phyloP scores from a whole-genome alignment of 2,888 invertebrate species.

The Euzophera pinguis region DNA sequence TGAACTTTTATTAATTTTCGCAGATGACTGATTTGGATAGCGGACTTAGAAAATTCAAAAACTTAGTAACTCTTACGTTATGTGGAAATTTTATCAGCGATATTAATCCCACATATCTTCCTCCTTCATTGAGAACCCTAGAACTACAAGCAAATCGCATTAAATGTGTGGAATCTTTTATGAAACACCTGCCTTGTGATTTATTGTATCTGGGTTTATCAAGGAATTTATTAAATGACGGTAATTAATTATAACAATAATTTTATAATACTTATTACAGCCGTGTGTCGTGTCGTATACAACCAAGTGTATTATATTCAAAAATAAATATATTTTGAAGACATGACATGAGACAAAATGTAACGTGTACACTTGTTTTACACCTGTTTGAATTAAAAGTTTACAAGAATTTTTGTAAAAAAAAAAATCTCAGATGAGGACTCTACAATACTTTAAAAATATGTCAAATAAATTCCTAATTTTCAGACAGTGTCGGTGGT shows the following conservation, averaged over 20 bases:
- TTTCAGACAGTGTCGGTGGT: constrained; percentile 40
- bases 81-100: constrained; percentile 58
- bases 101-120: constrained; percentile 52
- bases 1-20: too few relatives aligned
- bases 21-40: constrained; percentile 74
- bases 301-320: too few relatives aligned
- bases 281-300: too few relatives aligned
- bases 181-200: constrained; percentile 47
- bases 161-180: constrained; percentile 43
- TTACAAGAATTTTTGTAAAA: too few relatives aligned
- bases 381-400: too few relatives aligned
- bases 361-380: too few relatives aligned
- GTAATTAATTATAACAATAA: constrained; percentile 36
- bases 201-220: constrained; percentile 75
- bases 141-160: constrained; percentile 76
- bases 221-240: constrained; percentile 61
- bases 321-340: too few relatives aligned
- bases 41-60: constrained; percentile 48
- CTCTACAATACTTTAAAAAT: too few relatives aligned
- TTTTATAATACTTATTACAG: too few relatives aligned
- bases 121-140: constrained; percentile 54
- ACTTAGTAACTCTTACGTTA: constrained; percentile 64
- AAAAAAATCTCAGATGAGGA: too few relatives aligned
- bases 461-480: too few relatives aligned
- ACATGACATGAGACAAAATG: too few relatives aligned